Base-by-base conservation (phyloP, 2,797 vertebrate genomes). In the Threskiornis aethiopicus region DNA sequence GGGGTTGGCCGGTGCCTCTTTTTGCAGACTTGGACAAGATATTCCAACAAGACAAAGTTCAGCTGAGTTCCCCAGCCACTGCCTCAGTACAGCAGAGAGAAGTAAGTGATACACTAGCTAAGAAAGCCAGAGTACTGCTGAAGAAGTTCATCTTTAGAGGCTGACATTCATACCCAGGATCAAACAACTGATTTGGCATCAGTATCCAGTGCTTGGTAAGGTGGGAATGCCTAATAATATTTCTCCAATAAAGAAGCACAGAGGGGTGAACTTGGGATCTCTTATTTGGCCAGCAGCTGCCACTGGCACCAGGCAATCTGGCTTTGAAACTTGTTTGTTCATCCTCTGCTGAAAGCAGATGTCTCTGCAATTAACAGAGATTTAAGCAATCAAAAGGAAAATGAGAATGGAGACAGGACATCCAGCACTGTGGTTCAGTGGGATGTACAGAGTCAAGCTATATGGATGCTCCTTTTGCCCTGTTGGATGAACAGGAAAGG, bases 291-390 rank as follows among this genome's bases (percentile, higher is more conserved):
- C 94, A 87, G 82, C 94, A 95, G 91, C 81, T 89, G 70, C 73
- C 94, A 80, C 81, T 91, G 95, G 87, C 89, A 95, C 42, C 42
- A 28, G 3, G 16, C 70, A 72, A 59, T 37, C 46, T 75, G 84
- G 84, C 62, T 69, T 44, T 57, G 87, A 80, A 84, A 65, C 24
- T 28, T 65, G 66, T 46, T 81, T 87, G 65, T 14, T 90, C 73
- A 82, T 59, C 61, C 69, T 93, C 71, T 59, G 80, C 76, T 91
- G 76, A 52, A 75, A 96, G 83, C 85, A 95, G 83, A 87, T 93
- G 83, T 54, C 76, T 47, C 73, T 65, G 61, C 80, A 78, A 86
- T 94, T 94, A 96, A 24, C 37, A 61, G 57, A 28, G 46, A 81
- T 84, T 71, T 39, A 33, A 86, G 33, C 64, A 84, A 92, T 70